Base-by-base conservation (phyloP, 2,113 vertebrate species). In the Phrynosoma platyrhinos region DNA sequence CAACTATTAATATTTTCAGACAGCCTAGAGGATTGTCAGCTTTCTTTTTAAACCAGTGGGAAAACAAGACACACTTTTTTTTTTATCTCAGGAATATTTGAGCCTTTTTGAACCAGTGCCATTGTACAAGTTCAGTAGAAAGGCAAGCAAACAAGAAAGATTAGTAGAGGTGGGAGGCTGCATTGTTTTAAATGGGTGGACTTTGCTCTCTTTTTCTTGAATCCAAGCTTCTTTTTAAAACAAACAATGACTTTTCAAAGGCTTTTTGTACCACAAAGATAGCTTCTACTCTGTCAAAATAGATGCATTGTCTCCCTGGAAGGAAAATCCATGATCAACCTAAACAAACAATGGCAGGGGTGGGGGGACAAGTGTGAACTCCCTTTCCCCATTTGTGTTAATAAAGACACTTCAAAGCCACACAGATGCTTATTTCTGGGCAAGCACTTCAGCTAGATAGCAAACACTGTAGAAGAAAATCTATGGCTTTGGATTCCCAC, bases 241-340 rank as follows among this genome's bases (percentile, higher is more conserved):
- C 64, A 75, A 66, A 36, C 87, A 84, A 91, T 91, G 92, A 86
- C 89, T 88, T 91, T 94, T 89, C 79, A 64, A 30, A 82, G 40
- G 47, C 84, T 90, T 91, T 77, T 66, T 84, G 52, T 6, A 42
- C 69, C 83, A 71, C 55, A 90, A 82, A 62, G 74, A 78, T 75
- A 86, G 23, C 79, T 80, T 76, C 5, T 6, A 4, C 3, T 6
- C 40, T 18, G 25, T 4, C 47, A 16, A 0, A 83, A 68, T 62
- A 79, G 89, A 87, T 62, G 71, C 88, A 36, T 77, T 55, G 62
- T 16, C 64, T 85, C 47, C 84, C 89, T 90, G 21, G 55, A 81
- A 93, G 85, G 84, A 85, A 92, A 82, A 82, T 78, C 79, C 84
- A 62, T 84, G 83, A 75, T n/a, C 64, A 0, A 32, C 76, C 83